Conservation (phyloP, 2,888 invertebrate genomes). For the Drosophila siamana region DNA sequence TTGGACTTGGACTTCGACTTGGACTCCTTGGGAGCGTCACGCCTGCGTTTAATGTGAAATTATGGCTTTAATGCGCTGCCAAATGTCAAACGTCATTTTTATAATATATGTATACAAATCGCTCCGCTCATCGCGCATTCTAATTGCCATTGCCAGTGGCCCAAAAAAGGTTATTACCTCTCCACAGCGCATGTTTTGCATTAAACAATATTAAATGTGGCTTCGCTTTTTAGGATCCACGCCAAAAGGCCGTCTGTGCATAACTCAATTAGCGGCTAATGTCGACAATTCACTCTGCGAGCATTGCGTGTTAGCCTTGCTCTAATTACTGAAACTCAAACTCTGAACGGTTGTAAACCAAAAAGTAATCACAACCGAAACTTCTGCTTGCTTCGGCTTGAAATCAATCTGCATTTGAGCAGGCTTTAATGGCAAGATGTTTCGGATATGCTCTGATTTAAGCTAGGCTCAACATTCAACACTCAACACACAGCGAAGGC, state of each 20-base stretch:
- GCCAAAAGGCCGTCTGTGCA: background rate
- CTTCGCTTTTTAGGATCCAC: background rate
- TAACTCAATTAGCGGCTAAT: slow-evolving; percentile 31
- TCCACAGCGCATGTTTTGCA: slow-evolving; percentile 2
- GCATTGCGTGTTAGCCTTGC: slow-evolving; percentile 7
- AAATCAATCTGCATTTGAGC: background rate
- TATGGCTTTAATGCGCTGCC: slow-evolving; percentile 71
- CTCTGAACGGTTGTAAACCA: background rate
- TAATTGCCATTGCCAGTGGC: slow-evolving; percentile 57
- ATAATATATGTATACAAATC: slow-evolving; percentile 48
- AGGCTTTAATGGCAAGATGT: background rate
- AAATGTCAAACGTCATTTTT: slow-evolving; percentile 46
- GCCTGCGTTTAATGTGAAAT: slow-evolving; percentile 77
- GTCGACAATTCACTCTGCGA: slow-evolving; percentile 7
- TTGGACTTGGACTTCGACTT: background rate
- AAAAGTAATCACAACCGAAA: background rate
- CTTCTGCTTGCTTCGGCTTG: background rate
- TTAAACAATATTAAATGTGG: slow-evolving; percentile 15
- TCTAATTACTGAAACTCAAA: slow-evolving; percentile 11
- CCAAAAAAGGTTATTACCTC: slow-evolving; percentile 23
- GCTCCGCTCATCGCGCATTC: slow-evolving; percentile 32
- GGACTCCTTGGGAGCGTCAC: slow-evolving; percentile 59
- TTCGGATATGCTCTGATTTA: background rate
- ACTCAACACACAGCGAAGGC: background rate
- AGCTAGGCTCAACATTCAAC: background rate